Conservation (phyloP, 1,140 invertebrate genomes). For the Diuraphis noxia region DNA sequence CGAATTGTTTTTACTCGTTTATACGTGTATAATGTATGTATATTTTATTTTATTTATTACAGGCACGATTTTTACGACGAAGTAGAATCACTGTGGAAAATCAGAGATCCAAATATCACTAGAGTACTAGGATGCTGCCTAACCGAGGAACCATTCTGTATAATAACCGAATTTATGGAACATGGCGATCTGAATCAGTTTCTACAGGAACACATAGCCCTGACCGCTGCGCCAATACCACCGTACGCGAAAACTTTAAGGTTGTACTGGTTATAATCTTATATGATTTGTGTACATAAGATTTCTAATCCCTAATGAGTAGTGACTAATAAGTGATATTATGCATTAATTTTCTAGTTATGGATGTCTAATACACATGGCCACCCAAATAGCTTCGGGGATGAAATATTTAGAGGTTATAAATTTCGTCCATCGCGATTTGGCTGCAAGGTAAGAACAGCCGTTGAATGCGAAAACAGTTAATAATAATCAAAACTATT, state of each 20-base stretch:
- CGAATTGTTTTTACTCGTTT: background rate
- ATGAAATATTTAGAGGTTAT: constrained; percentile 84
- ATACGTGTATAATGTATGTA: background rate
- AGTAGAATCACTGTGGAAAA: constrained; percentile 71
- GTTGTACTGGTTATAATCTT: constrained; percentile 59
- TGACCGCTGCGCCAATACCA: constrained; percentile 67
- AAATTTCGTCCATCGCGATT: constrained; percentile 78
- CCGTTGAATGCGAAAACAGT: background rate
- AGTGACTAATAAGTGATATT: constrained; percentile 13
- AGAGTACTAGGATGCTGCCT: constrained; percentile 72
- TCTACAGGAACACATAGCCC: constrained; percentile 75
- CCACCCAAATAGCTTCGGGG: constrained; percentile 78
- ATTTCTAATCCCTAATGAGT: background rate
- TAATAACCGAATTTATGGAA: constrained; percentile 70
- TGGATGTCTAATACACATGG: constrained; percentile 74
- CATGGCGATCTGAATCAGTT: constrained; percentile 77
- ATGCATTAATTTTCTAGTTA: constrained; percentile 62
- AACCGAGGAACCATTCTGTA: constrained; percentile 72
- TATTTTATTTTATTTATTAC: constrained; percentile 54
- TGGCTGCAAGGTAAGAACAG: constrained; percentile 70
- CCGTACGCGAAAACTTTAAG: constrained; percentile 67
- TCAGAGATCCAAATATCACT: constrained; percentile 78
- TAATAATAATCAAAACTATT: background rate
- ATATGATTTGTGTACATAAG: background rate
- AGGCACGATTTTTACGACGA: constrained; percentile 71